phyloP scores from a whole-genome alignment of 2,888 invertebrate genomes.

The Dryobota labecula region DNA sequence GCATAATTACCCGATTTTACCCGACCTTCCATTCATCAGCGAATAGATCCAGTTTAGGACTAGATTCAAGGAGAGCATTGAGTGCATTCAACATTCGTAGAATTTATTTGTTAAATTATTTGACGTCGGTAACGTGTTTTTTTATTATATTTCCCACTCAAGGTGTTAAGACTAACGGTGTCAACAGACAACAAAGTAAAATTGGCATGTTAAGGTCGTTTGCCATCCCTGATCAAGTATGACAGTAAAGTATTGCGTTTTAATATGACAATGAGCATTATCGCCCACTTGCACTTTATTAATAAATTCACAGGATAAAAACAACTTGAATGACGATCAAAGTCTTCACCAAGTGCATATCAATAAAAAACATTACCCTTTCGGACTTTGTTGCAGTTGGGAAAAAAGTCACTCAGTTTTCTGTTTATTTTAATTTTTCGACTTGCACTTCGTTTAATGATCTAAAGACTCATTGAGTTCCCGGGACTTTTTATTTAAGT shows the following conservation, averaged over 20 bases:
- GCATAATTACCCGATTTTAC: too few relatives aligned
- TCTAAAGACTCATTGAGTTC: not conserved
- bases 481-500: too few relatives aligned
- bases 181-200: not conserved
- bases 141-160: too few relatives aligned
- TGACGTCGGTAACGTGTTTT: too few relatives aligned
- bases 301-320: constrained; percentile 11
- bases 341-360: not conserved
- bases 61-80: not conserved
- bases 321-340: constrained; percentile 13
- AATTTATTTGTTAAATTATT: not conserved
- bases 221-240: not conserved
- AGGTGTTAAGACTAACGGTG: not conserved
- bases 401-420: not conserved
- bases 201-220: too few relatives aligned
- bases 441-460: not conserved
- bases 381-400: too few relatives aligned
- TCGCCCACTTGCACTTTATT: constrained; percentile 13
- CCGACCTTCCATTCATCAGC: too few relatives aligned
- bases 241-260: constrained; percentile 10
- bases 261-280: not conserved
- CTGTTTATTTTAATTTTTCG: not conserved
- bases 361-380: too few relatives aligned
- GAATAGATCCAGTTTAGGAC: not conserved
- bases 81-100: not conserved